A percentile compares a stretch with the other conserved stretches of the same genome.
Evolutionary conservation across 1,140 invertebrate species (phyloP).

Genomic region (Condylostylus longicornis): DNA sequence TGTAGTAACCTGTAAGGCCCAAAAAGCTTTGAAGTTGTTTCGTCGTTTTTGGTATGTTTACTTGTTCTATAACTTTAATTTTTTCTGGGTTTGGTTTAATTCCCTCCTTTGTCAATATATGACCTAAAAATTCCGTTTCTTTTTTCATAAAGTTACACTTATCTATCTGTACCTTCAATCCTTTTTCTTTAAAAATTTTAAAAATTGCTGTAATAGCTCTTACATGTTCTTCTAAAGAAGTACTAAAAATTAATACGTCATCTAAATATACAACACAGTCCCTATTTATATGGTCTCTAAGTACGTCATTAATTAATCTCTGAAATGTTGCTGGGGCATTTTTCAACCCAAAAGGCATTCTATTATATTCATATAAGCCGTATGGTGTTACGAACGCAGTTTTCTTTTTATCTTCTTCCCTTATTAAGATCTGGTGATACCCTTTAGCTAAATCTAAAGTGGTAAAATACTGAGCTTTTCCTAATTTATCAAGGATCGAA

Average conservation of each 20-base stretch:
- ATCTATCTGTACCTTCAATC: conserved; percentile 21
- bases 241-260: conserved; percentile 29
- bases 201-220: conserved; percentile 22
- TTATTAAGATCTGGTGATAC: conserved; percentile 37
- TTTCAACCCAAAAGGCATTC: conserved; percentile 33
- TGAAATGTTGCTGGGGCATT: conserved; percentile 34
- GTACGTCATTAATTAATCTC: conserved; percentile 25
- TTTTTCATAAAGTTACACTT: conserved; percentile 24
- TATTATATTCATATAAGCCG: conserved; percentile 27
- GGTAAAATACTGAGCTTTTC: conserved; percentile 31
- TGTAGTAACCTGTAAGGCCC: no score
- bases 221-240: conserved; percentile 23
- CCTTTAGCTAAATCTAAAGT: conserved; percentile 34
- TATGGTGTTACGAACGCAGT: conserved; percentile 32
- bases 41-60: no score
- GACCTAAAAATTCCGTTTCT: conserved; percentile 21
- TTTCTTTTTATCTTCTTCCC: conserved; percentile 25
- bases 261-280: conserved; percentile 31
- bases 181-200: conserved; percentile 13
- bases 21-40: no score
- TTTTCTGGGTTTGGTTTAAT: conserved; percentile 19
- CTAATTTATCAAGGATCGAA: conserved; percentile 34
- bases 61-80: conserved; percentile 13
- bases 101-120: conserved; percentile 17
- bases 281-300: conserved; percentile 20